A percentile compares a stretch with the other conserved stretches of the same genome.
These are phyloP conservation scores for Vireo griseus DNA, from an alignment of 2,797 vertebrate genomes.

Conservation along the genomic window DNA sequence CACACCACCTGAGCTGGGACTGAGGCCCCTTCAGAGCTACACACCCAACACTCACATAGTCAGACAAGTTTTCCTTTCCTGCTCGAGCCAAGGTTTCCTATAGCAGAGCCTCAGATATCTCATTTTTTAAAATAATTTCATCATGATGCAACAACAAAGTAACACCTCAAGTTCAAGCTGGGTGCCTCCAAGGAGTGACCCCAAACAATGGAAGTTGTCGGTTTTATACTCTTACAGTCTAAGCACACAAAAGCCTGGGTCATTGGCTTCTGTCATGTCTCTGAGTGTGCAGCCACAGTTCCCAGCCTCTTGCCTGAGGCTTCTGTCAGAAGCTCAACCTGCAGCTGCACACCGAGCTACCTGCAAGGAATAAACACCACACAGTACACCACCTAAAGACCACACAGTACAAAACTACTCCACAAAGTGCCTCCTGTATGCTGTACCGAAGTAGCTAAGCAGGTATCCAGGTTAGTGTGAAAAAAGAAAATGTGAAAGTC, in stretches of 20 bases:
- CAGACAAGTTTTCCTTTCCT: not conserved
- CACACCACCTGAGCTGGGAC: not conserved
- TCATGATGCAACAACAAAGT: not conserved
- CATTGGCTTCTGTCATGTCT: not conserved
- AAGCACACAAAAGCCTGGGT: rapidly evolving
- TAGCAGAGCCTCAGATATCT: not conserved
- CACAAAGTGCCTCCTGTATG: not conserved
- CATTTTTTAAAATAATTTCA: not conserved
- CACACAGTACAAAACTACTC: not conserved
- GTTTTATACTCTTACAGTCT: not conserved
- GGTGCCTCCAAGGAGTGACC: not conserved
- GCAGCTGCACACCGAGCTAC: not conserved
- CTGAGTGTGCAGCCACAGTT: not conserved
- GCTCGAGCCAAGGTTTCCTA: not conserved
- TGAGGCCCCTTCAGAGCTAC: not conserved
- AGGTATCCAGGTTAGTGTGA: not conserved
- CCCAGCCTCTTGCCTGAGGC: not conserved
- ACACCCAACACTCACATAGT: not conserved
- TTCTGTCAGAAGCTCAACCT: not conserved
- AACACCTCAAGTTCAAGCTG: not conserved
- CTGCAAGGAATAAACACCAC: not conserved
- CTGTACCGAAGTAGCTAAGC: not conserved
- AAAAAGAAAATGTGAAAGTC: not conserved
- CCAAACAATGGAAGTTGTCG: not conserved
- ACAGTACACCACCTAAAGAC: not conserved